Conservation (phyloP, 2,113 vertebrate species). For the Reinhardtius hippoglossoides region DNA sequence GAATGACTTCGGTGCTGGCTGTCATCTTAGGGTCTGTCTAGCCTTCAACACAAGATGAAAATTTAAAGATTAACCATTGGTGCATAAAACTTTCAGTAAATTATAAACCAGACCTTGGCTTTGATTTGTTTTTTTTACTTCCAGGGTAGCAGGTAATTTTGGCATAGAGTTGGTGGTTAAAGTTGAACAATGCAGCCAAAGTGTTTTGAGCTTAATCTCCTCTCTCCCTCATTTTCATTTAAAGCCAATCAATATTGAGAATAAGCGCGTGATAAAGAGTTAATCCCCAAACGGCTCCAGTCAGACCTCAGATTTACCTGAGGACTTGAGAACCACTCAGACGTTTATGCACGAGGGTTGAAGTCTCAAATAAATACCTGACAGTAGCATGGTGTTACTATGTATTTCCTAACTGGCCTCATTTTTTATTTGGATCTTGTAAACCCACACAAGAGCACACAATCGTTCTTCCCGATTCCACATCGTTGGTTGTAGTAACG, state of each 20-base stretch:
- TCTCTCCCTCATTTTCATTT: conserved; percentile 26
- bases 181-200: conserved; percentile 5
- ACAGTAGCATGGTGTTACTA: too few relatives aligned
- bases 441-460: too few relatives aligned
- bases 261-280: conserved; percentile 47
- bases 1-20: conserved; percentile 34
- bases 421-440: background rate
- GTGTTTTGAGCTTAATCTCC: conserved; percentile 3
- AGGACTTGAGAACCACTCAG: background rate
- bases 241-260: conserved; percentile 12
- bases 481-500: too few relatives aligned
- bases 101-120: background rate
- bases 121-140: conserved; percentile 11
- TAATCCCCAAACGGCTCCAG: conserved; percentile 22
- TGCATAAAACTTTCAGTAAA: conserved; percentile 13
- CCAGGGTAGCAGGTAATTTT: conserved; percentile 32
- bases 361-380: background rate
- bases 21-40: conserved; percentile 38
- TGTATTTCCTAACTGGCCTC: too few relatives aligned
- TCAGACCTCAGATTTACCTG: conserved; percentile 28
- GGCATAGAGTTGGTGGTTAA: conserved; percentile 11
- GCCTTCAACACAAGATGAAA: conserved; percentile 24
- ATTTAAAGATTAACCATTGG: conserved; percentile 17
- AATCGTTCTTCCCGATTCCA: too few relatives aligned
- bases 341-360: background rate